phyloP scores from a whole-genome alignment of 2,888 invertebrate genomes.

The Stictocephala bisonia region DNA sequence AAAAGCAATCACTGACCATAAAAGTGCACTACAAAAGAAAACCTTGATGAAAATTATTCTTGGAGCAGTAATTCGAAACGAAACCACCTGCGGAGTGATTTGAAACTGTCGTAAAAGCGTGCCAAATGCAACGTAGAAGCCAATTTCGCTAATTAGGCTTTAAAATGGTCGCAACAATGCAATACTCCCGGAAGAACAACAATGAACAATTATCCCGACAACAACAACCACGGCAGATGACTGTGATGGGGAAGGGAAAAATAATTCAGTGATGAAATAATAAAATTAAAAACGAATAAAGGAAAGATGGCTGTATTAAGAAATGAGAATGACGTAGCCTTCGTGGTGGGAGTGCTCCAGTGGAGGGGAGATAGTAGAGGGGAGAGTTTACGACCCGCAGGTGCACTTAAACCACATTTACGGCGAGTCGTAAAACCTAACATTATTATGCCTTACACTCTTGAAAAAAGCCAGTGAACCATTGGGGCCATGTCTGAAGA shows the following conservation, averaged over 20 bases:
- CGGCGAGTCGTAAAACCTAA: constrained; percentile 49
- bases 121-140: too few relatives aligned
- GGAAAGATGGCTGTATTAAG: constrained; percentile 27
- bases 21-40: too few relatives aligned
- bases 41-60: too few relatives aligned
- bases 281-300: constrained; percentile 35
- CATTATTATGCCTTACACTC: constrained; percentile 51
- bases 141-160: too few relatives aligned
- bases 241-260: constrained; percentile 18
- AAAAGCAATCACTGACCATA: too few relatives aligned
- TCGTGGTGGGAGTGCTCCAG: background rate
- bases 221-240: too few relatives aligned
- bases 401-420: constrained; percentile 52
- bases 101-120: too few relatives aligned
- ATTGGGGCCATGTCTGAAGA: constrained; percentile 36
- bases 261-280: constrained; percentile 27
- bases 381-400: constrained; percentile 45
- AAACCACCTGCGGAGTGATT: too few relatives aligned
- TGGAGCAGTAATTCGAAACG: too few relatives aligned
- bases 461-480: constrained; percentile 48
- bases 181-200: too few relatives aligned
- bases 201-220: background rate
- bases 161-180: too few relatives aligned
- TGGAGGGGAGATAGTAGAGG: constrained; percentile 16
- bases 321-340: constrained; percentile 41